These are phyloP conservation scores for Leptopilina clavipes DNA, from an alignment of 1,140 invertebrate genomes.

Conservation along the genomic window DNA sequence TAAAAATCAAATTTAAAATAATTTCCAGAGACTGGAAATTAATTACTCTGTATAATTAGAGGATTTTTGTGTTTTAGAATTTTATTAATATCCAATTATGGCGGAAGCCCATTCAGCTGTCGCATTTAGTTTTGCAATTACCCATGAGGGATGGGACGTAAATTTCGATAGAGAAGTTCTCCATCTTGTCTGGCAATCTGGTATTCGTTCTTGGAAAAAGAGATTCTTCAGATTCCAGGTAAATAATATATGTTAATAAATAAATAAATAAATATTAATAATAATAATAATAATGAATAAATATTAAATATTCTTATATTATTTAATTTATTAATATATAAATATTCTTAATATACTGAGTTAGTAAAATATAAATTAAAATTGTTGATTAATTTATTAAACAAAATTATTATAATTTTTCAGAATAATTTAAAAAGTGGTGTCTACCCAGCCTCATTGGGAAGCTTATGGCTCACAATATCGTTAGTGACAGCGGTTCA, in stretches of 20 bases:
- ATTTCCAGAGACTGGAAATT: no score
- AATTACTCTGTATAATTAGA: no score
- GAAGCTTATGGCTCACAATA: conserved; percentile 88
- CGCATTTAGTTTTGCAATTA: conserved; percentile 97
- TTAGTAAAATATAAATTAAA: conserved; percentile 33
- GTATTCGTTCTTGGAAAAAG: conserved; percentile 95
- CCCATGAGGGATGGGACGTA: conserved; percentile 97
- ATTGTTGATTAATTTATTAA: no score
- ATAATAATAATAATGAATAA: no score
- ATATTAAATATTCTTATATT: no score
- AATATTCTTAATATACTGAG: not conserved
- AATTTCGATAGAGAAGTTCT: conserved; percentile 97
- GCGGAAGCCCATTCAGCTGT: conserved; percentile 99
- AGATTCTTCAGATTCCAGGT: conserved; percentile 90
- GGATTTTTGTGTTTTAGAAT: conserved; percentile 23
- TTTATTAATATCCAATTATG: conserved; percentile 78
- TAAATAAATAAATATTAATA: no score
- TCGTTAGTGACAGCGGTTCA: conserved; percentile 86
- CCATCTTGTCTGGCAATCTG: conserved; percentile 92
- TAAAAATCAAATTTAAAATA: no score
- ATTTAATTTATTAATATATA: no score
- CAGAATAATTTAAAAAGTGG: conserved; percentile 97
- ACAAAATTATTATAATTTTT: no score
- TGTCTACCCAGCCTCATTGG: conserved; percentile 94
- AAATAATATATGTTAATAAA: conserved; percentile 63